phyloP scores from a whole-genome alignment of 2,113 vertebrate genomes.

The Corythoichthys haematopterus region DNA sequence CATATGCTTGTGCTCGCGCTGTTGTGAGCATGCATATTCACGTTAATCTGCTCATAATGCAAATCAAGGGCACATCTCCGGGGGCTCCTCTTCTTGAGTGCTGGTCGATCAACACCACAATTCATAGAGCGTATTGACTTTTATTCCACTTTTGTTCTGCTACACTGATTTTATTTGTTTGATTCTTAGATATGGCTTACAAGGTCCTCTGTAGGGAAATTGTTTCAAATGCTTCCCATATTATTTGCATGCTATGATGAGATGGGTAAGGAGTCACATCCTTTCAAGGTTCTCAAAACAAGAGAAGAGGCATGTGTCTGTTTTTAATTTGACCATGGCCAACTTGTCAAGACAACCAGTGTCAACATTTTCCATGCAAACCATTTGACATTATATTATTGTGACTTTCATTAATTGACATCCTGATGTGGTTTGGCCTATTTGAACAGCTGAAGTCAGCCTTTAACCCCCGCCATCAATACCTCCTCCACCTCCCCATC shows the following conservation, averaged over 20 bases:
- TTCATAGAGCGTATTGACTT: background rate
- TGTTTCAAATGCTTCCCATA: background rate
- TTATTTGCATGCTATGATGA: background rate
- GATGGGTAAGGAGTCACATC: background rate
- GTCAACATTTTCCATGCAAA: slow-evolving; percentile 1
- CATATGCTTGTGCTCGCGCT: background rate
- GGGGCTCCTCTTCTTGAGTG: background rate
- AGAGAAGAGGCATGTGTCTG: background rate
- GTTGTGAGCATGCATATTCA: background rate
- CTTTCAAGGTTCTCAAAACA: slow-evolving; percentile 4
- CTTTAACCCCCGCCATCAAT: background rate
- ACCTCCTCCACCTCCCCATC: slow-evolving; percentile 1
- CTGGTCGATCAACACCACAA: background rate
- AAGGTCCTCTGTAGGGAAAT: background rate
- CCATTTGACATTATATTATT: slow-evolving; percentile 4
- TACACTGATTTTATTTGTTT: background rate
- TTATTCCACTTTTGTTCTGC: background rate
- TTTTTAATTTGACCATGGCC: background rate
- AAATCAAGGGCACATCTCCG: background rate
- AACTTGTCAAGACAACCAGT: background rate
- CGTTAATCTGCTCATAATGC: background rate
- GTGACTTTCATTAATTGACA: slow-evolving; percentile 11
- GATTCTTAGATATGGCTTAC: background rate
- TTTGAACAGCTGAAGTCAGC: slow-evolving; percentile 12
- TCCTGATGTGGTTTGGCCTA: slow-evolving; percentile 35